phyloP scores from a whole-genome alignment of 2,797 vertebrate species.

The Micropoecilia bifurca region DNA sequence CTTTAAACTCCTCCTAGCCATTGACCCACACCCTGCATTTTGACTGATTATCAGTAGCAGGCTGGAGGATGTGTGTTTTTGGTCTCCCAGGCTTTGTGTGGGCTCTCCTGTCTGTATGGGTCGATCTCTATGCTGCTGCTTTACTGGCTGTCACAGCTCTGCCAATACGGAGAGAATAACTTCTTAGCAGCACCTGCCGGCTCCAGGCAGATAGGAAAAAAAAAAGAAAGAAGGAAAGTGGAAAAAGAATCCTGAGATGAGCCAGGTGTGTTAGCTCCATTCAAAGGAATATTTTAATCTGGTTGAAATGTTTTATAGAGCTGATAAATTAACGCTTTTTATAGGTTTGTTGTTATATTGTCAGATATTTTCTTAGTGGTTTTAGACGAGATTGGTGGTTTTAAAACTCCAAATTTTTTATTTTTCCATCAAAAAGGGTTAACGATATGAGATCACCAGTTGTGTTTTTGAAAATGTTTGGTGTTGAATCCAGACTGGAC shows the following conservation, averaged over 20 bases:
- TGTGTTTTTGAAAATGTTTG: neutral
- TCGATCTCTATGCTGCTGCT: constrained; percentile 59
- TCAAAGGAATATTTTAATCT: constrained; percentile 22
- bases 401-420: neutral
- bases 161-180: constrained; percentile 60
- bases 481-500: neutral
- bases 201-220: neutral
- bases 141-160: constrained; percentile 75
- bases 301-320: neutral
- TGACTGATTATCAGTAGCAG: constrained; percentile 64
- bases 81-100: constrained; percentile 62
- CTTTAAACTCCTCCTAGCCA: constrained; percentile 58
- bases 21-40: constrained; percentile 57
- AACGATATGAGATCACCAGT: neutral
- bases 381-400: neutral
- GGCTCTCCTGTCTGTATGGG: constrained; percentile 48
- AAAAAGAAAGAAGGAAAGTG: no score
- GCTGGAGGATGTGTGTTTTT: constrained; percentile 57
- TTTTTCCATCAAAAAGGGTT: neutral
- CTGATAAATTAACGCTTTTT: neutral
- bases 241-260: neutral
- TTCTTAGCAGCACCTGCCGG: neutral
- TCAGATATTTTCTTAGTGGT: neutral
- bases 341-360: neutral
- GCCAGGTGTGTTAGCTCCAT: neutral